Evolutionary conservation across 2,888 invertebrate species (phyloP), one percentile per base, ranked within the genome.

Genomic region (Eristalis tenax): DNA sequence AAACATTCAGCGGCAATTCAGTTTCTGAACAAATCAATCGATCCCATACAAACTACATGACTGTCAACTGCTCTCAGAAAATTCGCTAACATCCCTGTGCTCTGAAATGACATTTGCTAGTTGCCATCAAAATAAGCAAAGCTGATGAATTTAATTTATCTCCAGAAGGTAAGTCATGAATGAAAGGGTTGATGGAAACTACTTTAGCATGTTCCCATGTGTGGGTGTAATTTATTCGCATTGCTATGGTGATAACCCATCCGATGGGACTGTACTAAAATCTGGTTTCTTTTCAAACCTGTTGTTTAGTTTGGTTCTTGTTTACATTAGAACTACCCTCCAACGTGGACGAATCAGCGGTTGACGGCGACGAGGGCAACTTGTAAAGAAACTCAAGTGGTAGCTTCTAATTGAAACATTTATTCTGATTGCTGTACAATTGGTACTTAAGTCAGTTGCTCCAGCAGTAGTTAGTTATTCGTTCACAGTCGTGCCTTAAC

Each of bases 271-370:
- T 18, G 8, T 8, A 8, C 18, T 50, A 18, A 50, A n/a, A 50
- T 50, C 18, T 8, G 2, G 18, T 43, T n/a, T 43, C 43, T 43
- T 5, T 18, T 8, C 2, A 0, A 50, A 50, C 50, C 18, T 18
- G 50, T 18, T 43, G n/a, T n/a, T 5, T 15, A 22, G 43, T 26
- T n/a, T 26, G 26, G 15, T 15, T 35, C 23, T 32, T 61, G 35
- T 63, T 73, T 56, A 35, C 23, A 32, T 43, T 69, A 61, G 4
- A 11, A 59, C n/a, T 10, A 18, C 6, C 23, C 4, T 56, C 23
- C 32, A 11, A 85, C 76, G 80, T 77, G 81, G 73, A 69, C 85
- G 40, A 81, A 85, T 85, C 77, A 85, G 69, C 15, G 8, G 18
- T 40, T 59, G 73, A 59, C 69, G 18, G 43, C 35, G 8, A n/a